Conservation (phyloP, 2,888 invertebrate species). For the Pseudeuparius sepicola region DNA sequence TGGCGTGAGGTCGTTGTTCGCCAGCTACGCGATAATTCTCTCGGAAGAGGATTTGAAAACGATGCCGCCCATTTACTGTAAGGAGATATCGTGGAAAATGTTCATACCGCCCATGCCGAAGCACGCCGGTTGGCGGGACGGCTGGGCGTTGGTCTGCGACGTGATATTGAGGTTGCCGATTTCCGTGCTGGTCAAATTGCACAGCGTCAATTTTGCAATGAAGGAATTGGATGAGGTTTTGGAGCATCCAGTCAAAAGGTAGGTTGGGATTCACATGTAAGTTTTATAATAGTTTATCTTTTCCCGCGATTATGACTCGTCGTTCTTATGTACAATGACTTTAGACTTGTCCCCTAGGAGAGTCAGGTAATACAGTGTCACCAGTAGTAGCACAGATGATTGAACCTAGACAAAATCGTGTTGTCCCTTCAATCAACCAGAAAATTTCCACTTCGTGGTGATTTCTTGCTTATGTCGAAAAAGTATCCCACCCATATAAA, state of each 20-base stretch:
- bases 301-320: too few relatives aligned
- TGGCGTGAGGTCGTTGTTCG: slow-evolving; percentile 31
- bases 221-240: slow-evolving; percentile 49
- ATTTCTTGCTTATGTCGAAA: too few relatives aligned
- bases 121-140: slow-evolving; percentile 43
- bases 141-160: slow-evolving; percentile 61
- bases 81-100: slow-evolving; percentile 56
- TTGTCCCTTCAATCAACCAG: too few relatives aligned
- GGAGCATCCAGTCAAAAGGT: slow-evolving; percentile 51
- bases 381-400: too few relatives aligned
- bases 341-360: too few relatives aligned
- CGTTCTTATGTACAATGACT: too few relatives aligned
- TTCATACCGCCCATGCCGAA: slow-evolving; percentile 58
- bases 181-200: slow-evolving; percentile 56
- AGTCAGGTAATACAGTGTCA: too few relatives aligned
- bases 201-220: slow-evolving; percentile 48
- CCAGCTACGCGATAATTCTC: slow-evolving; percentile 24
- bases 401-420: too few relatives aligned
- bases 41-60: slow-evolving; percentile 38
- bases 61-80: slow-evolving; percentile 42
- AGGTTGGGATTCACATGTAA: slow-evolving; percentile 2
- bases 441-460: too few relatives aligned
- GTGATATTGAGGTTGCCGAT: slow-evolving; percentile 59
- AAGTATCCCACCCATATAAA: too few relatives aligned
- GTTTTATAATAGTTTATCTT: too few relatives aligned